Base-by-base conservation (phyloP, 2,113 vertebrate genomes). In the Limnothrissa miodon region DNA sequence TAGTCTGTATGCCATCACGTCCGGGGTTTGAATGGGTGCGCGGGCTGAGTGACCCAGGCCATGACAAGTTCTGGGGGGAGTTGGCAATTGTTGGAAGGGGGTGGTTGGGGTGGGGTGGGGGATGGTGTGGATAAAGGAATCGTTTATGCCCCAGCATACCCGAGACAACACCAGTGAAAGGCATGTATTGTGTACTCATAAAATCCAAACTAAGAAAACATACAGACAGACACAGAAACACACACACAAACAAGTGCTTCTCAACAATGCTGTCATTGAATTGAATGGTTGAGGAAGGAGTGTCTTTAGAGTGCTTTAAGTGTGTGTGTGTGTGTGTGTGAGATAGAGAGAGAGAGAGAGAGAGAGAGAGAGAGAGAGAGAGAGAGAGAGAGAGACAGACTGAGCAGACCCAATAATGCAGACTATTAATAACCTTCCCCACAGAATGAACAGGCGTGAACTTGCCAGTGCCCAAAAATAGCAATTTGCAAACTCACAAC, bases 121-220 rank as follows among this genome's bases (percentile, higher is more conserved):
- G 56, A 42, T 53, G 39, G 62, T 62, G 48, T 19, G 74, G 83
- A 86, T 81, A 74, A 85, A 82, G 33, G 48, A 51, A 66, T 29
- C 83, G 85, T 89, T 86, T 82, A 83, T 81, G 23, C 42, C 42
- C 80, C 45, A 23, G 44, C 33, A 78, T 48, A 48, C 46, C 36
- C 15, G 79, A 86, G 84, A 82, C 85, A 78, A 44, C 45, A 78
- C 44, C 39, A 66, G 79, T 89, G 66, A 89, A 87, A 85, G 81
- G 59, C 13, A 23, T 25, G 39, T 79, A 89, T 89, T 89, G 87
- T 89, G 70, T 39, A 39, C 29, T 39, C 45, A 81, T 86, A 89
- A 82, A 23, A 70, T 48, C 46, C 46, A 33, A 56, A 23, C 19
- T 74, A 23, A 7, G 59, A 36, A 11, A 74, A 33, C 33, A 70